phyloP scores from a whole-genome alignment of 2,888 invertebrate species.

The Chaetogeoica ovagalla region DNA sequence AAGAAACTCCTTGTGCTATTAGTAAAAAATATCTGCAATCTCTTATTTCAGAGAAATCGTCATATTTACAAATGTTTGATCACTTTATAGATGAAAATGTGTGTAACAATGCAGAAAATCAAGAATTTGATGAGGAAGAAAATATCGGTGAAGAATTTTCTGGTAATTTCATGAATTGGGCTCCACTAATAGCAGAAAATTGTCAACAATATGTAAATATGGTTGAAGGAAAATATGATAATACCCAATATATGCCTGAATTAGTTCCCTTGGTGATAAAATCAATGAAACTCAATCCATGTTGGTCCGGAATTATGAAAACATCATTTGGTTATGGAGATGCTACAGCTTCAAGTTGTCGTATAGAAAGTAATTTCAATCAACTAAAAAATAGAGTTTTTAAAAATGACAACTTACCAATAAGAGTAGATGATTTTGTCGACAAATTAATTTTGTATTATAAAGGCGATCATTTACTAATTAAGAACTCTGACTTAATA shows the following conservation, averaged over 20 bases:
- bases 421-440: no score
- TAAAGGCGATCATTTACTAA: no score
- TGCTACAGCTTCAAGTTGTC: background rate
- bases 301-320: slow-evolving; percentile 5
- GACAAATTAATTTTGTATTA: no score
- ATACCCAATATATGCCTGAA: background rate
- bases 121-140: background rate
- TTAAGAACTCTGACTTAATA: no score
- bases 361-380: background rate
- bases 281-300: background rate
- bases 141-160: background rate
- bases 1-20: background rate
- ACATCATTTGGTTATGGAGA: background rate
- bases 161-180: background rate
- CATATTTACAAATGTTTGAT: background rate
- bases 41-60: background rate
- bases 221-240: background rate
- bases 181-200: background rate
- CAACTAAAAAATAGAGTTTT: no score
- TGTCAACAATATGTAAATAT: no score
- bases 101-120: background rate
- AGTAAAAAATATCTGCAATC: background rate
- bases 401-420: no score
- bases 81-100: background rate
- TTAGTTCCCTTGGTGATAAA: background rate